Conservation (phyloP, 2,888 invertebrate genomes). For the Eretmocerus hayati region DNA sequence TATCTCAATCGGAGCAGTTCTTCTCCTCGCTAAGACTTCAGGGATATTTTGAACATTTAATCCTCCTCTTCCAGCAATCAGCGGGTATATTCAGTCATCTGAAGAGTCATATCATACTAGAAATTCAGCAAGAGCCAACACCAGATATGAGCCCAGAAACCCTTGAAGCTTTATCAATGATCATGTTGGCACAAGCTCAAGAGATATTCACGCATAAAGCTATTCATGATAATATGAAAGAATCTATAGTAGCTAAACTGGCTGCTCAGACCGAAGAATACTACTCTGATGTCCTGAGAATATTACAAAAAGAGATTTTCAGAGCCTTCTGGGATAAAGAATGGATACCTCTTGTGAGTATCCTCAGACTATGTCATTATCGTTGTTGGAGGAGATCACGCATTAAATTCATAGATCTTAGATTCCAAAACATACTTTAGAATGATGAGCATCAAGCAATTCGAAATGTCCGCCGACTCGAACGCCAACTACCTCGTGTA, state of each 20-base stretch:
- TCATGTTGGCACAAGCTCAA: conserved; percentile 98
- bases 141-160: conserved; percentile 92
- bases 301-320: conserved; percentile 77
- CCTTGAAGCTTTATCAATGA: conserved; percentile 71
- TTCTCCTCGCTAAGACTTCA: too few species aligned
- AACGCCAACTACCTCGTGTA: too few species aligned
- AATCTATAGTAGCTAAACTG: conserved; percentile 83
- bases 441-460: too few species aligned
- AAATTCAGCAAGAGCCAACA: conserved; percentile 91
- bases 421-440: too few species aligned
- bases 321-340: conserved; percentile 85
- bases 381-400: too few species aligned
- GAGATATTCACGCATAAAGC: conserved; percentile 96
- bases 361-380: too few species aligned
- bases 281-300: conserved; percentile 83
- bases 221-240: conserved; percentile 89
- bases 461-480: too few species aligned
- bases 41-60: too few species aligned
- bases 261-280: conserved; percentile 89
- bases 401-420: too few species aligned
- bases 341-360: conserved; percentile 67
- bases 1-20: too few species aligned
- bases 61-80: conserved; percentile 74
- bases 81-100: conserved; percentile 84
- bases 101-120: conserved; percentile 70